Conservation (phyloP, 2,888 invertebrate species). For the Drosophila borborema region DNA sequence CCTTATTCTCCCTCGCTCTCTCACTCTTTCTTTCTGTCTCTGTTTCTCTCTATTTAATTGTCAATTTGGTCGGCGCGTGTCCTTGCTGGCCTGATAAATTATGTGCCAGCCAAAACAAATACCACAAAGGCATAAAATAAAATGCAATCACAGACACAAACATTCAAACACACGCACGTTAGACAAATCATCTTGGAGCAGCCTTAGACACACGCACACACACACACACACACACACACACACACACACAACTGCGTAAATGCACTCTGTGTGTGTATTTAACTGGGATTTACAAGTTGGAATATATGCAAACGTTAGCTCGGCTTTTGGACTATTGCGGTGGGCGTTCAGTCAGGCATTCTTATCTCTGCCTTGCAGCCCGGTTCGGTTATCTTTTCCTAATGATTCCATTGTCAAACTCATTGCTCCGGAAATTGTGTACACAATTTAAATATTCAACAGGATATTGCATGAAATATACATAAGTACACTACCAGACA, state of each 20-base stretch:
- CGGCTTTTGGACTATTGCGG: slow-evolving; percentile 30
- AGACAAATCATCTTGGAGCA: slow-evolving; percentile 27
- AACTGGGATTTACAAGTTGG: slow-evolving; percentile 28
- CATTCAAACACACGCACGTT: slow-evolving; percentile 19
- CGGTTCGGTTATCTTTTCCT: slow-evolving; percentile 66
- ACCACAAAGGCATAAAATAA: slow-evolving; percentile 48
- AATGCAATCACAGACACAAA: slow-evolving; percentile 57
- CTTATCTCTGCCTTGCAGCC: slow-evolving; percentile 58
- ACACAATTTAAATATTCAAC: slow-evolving; percentile 80
- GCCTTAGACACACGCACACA: slow-evolving; percentile 12
- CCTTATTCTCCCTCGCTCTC: slow-evolving; percentile 9
- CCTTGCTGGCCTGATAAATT: slow-evolving; percentile 65
- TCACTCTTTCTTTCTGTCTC: slow-evolving; percentile 42
- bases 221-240: slow-evolving; percentile 11
- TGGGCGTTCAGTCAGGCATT: slow-evolving; percentile 54
- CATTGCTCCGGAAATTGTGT: slow-evolving; percentile 77
- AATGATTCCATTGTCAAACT: slow-evolving; percentile 78
- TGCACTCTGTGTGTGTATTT: slow-evolving; percentile 28
- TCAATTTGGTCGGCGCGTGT: slow-evolving; percentile 71
- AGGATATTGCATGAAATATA: slow-evolving; percentile 76
- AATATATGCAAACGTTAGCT: slow-evolving; percentile 46
- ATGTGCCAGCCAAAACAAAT: slow-evolving; percentile 60
- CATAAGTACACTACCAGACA: slow-evolving; percentile 48
- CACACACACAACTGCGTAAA: slow-evolving; percentile 23
- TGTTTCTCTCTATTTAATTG: slow-evolving; percentile 70